Base-by-base conservation (phyloP, 2,797 vertebrate genomes). In the Silurus lanzhouensis region DNA sequence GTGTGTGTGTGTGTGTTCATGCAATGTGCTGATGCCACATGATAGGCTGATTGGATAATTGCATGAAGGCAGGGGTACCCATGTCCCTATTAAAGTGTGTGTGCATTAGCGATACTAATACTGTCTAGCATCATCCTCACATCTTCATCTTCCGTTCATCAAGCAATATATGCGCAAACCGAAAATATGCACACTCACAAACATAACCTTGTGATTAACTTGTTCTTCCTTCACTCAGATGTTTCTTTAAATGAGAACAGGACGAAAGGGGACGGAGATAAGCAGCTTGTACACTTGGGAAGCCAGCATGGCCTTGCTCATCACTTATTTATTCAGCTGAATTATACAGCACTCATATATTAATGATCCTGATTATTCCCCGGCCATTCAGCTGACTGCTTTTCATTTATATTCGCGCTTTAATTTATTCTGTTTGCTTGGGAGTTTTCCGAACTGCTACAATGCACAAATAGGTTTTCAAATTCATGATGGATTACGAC, bases 171-270 rank as follows among this genome's bases (percentile, higher is more conserved):
- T 58, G 14, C 22, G 3, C 60, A 14, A 74, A 72, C 19, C 2
- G 55, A 8, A 83, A 61, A 74, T 27, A 10, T 10, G 48, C 27
- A 44, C 9, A 6, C 60, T n/a, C 27, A 68, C 22, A 25, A 31
- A 83, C 7, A 27, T 87, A 81, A 88, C 89, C 81, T 87, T 80
- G 79, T 88, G 71, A 87, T 91, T 90, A 88, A 84, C 70, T 86
- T 71, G 78, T 60, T 78, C 38, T n/a, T 44, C 44, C 17, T 82
- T 31, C 6, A 55, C 46, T 20, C 10, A 67, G n/a, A 31, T 76
- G 55, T 57, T 67, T 19, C 72, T 77, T 19, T 55, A 52, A 52
- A 15, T 48, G 75, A 10, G 31, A 17, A 4, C 3, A 9, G 22
- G 60, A 1, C 5, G 4, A 38, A 20, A 76, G 3, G 27, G 14